Base-by-base conservation (phyloP, 2,888 invertebrate genomes). In the Heteropelma amictum region DNA sequence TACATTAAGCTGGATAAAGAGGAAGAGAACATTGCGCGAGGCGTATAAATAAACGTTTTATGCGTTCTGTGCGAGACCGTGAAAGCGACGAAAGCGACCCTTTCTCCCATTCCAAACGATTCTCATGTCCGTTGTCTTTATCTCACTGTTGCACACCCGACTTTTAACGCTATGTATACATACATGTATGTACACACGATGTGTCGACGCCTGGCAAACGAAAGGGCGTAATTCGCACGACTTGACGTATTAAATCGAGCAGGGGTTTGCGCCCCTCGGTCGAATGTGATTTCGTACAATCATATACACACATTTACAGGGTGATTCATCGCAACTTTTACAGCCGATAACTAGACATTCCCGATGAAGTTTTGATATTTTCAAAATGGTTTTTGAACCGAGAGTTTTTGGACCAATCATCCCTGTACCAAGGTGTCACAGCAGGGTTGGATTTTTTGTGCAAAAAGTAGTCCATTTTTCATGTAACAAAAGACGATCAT, bases 41-140 rank as follows among this genome's bases (percentile, higher is more conserved):
- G 87, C 88, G 86, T 88, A 88, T 88, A 88, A 88, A 88, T 88
- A 88, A 88, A 88, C 87, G 88, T 84, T 88, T 88, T 88, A 88
- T 87, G n/a, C n/a, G 86, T 81, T 49, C 82, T 80, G 81, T 79
- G 58, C 73, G 71, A 33, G 54, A 77, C 33, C 68, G 75, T 61
- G 60, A 68, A 75, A 70, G 64, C 73, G 61, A 53, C 51, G 54
- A 38, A 42, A 45, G n/a, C n/a, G 72, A 72, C 56, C 71, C 72
- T 78, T 72, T 71, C 70, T 63, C 69, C 61, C 72, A 60, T 69
- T 72, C 75, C 51, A 42, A 73, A 63, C 38, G 69, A 61, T 60
- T 63, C 68, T 69, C 64, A 54, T 73, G 53, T 69, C n/a, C 73
- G 77, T 72, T 76, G 72, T 76, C 79, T 79, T 80, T 78, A 79